Evolutionary conservation across 2,888 invertebrate genomes (phyloP).

Genomic region (Dryobotodes eremita): DNA sequence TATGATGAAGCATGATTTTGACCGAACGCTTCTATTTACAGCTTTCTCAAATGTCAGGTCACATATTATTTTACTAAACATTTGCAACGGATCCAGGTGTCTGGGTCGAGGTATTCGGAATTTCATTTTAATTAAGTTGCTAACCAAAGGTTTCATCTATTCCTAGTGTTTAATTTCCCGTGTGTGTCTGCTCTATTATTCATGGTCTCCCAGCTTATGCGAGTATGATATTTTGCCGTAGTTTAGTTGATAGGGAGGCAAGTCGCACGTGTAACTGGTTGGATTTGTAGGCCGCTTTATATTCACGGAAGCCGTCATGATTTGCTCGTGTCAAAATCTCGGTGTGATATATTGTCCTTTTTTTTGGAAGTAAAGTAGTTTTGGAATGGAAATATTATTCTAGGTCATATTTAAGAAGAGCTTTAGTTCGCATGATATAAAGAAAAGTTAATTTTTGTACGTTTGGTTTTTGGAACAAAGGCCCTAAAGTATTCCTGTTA

Average conservation of each 20-base stretch:
- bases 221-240: conserved; percentile 65
- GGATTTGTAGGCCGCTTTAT: conserved; percentile 24
- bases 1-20: background rate
- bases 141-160: conserved; percentile 58
- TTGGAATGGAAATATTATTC: conserved; percentile 8
- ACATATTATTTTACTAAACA: conserved; percentile 16
- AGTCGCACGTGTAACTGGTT: conserved; percentile 7
- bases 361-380: conserved; percentile 18
- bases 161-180: conserved; percentile 75
- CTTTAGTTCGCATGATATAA: background rate
- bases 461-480: background rate
- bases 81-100: conserved; percentile 35
- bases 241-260: conserved; percentile 14
- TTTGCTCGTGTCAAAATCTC: conserved; percentile 44
- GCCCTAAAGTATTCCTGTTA: conserved; percentile 36
- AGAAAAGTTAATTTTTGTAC: background rate
- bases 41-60: conserved; percentile 25
- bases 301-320: conserved; percentile 30
- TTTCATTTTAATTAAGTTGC: conserved; percentile 54
- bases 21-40: conserved; percentile 8
- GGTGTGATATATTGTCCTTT: conserved; percentile 22
- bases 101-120: conserved; percentile 34
- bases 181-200: conserved; percentile 73
- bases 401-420: background rate
- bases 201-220: conserved; percentile 69